Percentiles rank a stretch among this genome's conserved stretches.
These are phyloP conservation scores for Ricordea florida DNA, from an alignment of 92 coral and sea anemone species.

Conservation along the genomic window DNA sequence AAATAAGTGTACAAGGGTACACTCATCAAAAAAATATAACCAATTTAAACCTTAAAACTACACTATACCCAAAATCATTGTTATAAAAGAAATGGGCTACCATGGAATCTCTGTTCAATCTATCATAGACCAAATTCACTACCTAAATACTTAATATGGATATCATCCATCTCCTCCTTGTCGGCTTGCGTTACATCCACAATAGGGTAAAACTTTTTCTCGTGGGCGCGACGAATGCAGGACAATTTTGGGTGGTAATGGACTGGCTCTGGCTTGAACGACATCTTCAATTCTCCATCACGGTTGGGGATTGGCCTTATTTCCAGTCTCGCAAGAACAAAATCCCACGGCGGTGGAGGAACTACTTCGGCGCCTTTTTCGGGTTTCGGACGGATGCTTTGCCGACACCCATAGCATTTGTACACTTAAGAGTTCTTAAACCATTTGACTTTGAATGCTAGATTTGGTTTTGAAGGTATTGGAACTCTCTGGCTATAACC, in stretches of 20 bases:
- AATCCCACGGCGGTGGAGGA: conserved; percentile 56
- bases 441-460: conserved; percentile 33
- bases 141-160: background rate
- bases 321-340: conserved; percentile 36
- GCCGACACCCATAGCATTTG: conserved; percentile 48
- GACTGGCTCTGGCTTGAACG: conserved; percentile 38
- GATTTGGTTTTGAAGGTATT: background rate
- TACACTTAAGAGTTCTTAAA: conserved; percentile 13
- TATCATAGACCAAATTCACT: background rate
- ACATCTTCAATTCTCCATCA: conserved; percentile 23
- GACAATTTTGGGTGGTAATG: conserved; percentile 25
- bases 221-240: conserved; percentile 24
- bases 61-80: too few relatives aligned
- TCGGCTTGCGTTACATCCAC: conserved; percentile 3
- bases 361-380: conserved; percentile 15
- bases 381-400: conserved; percentile 46
- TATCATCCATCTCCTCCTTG: conserved; percentile 5
- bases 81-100: too few relatives aligned
- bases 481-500: background rate
- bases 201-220: conserved; percentile 11
- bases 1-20: too few relatives aligned
- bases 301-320: conserved; percentile 39
- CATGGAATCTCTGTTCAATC: too few relatives aligned
- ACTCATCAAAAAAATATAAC: too few relatives aligned
- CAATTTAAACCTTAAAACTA: too few relatives aligned